A percentile compares a stretch with the other conserved stretches of the same genome.
These are phyloP conservation scores for Rhineura floridana DNA, from an alignment of 2,113 vertebrate genomes.

Conservation along the genomic window DNA sequence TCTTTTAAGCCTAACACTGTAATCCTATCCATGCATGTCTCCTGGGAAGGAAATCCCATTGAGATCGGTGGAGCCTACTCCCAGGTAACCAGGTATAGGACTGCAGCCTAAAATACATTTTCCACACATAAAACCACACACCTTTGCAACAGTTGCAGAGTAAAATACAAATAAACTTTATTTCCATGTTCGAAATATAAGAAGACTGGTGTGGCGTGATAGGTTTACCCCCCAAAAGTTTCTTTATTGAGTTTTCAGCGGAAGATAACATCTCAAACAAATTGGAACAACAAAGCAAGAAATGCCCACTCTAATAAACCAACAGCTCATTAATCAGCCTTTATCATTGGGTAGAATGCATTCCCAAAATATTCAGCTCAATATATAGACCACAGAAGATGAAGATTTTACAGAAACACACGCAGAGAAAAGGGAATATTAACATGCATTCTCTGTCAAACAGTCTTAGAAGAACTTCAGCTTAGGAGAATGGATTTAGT, in stretches of 20 bases:
- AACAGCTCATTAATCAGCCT: too few species aligned
- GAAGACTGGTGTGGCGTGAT: too few species aligned
- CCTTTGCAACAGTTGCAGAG: not conserved
- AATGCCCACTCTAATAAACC: too few species aligned
- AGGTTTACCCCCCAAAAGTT: too few species aligned
- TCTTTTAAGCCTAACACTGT: slow-evolving; percentile 17
- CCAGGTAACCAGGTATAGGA: not conserved
- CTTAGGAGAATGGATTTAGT: not conserved
- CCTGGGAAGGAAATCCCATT: not conserved
- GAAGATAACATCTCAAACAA: too few species aligned
- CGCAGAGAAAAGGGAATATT: not conserved
- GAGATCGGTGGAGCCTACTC: not conserved
- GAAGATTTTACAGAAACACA: not conserved
- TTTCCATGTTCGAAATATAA: not conserved
- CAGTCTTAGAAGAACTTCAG: not conserved
- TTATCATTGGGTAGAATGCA: too few species aligned
- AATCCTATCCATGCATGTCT: too few species aligned
- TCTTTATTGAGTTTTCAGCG: too few species aligned
- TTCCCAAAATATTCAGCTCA: too few species aligned
- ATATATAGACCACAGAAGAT: not conserved
- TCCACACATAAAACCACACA: not conserved
- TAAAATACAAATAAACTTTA: not conserved
- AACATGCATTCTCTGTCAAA: too few species aligned
- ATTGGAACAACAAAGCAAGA: too few species aligned
- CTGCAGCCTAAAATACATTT: not conserved